Evolutionary conservation across 2,888 invertebrate species (phyloP), one percentile per base, ranked within the genome.

Genomic region (Sarcophaga carnaria): DNA sequence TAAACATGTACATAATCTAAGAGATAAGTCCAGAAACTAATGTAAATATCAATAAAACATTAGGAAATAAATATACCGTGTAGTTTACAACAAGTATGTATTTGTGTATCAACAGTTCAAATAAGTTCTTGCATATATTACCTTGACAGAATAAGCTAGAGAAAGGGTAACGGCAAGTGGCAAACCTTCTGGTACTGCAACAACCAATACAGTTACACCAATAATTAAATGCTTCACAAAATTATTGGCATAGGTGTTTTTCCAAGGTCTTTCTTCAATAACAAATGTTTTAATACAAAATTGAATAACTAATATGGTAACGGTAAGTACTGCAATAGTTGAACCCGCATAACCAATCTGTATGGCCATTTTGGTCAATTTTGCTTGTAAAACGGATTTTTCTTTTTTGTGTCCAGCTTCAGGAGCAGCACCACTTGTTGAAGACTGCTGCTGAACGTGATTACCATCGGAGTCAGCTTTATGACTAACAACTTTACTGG

Each of bases 301-400:
- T 92, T 98, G 97, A 92, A 98, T 96, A 90, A 99, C 96, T 90
- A 99, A 96, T 93, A 99, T 99, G 91, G 99, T 95, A 88, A 99
- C 99, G 14, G 99, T 99, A 79, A 99, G 95, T 22, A 99, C 98
- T 86, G 99, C 99, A 92, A 99, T 99, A 83, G 98, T 98, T 45
- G 99, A 99, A 91, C 99, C 99, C 90, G 98, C 99, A 95, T 99
- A 99, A 92, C 99, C 99, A 94, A 99, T 99, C 95, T 99, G 98
- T 92, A 99, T 99, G 90, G 99, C 99, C 89, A 99, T 95, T 94
- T 98, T 98, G 88, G 99, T 99, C 80, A 99, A 96, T 94, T 99
- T 99, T 47, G 99, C 98, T 94, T 99, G 99, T 80, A 99, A 95
- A 60, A 99, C 99, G 75, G 99, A 99, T 94, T 99, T 99, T 93